Percentiles rank a stretch among this genome's conserved stretches.
phyloP scores from a whole-genome alignment of 1,140 invertebrate species.

The Propsilocerus akamusi region DNA sequence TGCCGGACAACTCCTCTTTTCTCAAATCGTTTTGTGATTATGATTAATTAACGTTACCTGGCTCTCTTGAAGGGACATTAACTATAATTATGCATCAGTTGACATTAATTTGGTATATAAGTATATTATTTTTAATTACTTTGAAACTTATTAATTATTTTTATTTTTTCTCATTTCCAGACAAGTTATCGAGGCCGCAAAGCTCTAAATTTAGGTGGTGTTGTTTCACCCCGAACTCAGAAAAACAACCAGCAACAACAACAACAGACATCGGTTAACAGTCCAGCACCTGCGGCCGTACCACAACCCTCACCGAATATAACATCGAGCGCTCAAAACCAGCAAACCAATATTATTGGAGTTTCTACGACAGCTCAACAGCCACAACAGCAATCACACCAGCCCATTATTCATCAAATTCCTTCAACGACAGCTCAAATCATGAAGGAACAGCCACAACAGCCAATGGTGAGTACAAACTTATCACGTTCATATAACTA shows the following conservation, averaged over 20 bases:
- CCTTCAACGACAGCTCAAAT: constrained; percentile 23
- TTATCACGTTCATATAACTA: too few species aligned
- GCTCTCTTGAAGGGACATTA: too few species aligned
- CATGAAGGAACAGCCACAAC: constrained; percentile 25
- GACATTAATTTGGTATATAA: not conserved
- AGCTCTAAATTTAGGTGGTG: constrained; percentile 9
- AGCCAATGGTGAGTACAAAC: constrained; percentile 21
- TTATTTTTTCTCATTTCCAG: constrained; percentile 5
- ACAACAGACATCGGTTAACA: constrained; percentile 11
- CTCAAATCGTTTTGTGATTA: too few species aligned
- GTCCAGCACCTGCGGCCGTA: constrained; percentile 20
- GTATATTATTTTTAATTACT: constrained; percentile 1
- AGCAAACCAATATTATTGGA: constrained; percentile 6
- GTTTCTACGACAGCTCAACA: constrained; percentile 11
- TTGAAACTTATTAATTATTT: not conserved
- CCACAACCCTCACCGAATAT: constrained; percentile 24
- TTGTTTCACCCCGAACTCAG: constrained; percentile 18
- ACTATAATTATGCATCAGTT: not conserved
- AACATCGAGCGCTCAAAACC: constrained; percentile 10
- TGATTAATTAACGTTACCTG: too few species aligned
- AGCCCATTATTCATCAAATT: constrained; percentile 19
- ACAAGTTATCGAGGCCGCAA: constrained; percentile 6
- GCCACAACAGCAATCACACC: constrained; percentile 18
- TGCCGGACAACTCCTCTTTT: too few species aligned
- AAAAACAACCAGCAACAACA: constrained; percentile 5